Percentiles rank a stretch among this genome's conserved stretches.
phyloP scores from a whole-genome alignment of 2,113 vertebrate species.

The Clarias macrocephalus region DNA sequence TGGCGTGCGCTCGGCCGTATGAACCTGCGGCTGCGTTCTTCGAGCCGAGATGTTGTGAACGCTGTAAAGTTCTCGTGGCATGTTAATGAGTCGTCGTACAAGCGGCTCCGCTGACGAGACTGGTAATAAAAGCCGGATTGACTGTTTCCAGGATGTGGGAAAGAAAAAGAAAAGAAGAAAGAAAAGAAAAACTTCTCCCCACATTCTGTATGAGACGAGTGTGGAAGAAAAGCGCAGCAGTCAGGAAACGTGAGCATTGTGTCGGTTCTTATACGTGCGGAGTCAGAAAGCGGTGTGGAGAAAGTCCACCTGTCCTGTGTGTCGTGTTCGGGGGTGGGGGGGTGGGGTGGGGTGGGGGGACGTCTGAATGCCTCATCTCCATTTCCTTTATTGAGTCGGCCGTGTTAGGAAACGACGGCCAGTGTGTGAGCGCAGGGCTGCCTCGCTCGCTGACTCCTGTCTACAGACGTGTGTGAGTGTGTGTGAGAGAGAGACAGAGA shows the following conservation, averaged over 20 bases:
- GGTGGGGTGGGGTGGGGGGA: too few relatives aligned
- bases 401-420: slow-evolving; percentile 89
- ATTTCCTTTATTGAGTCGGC: slow-evolving; percentile 85
- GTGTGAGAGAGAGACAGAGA: slow-evolving; percentile 36
- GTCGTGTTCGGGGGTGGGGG: not conserved
- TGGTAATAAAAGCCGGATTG: not conserved
- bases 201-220: not conserved
- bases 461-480: slow-evolving; percentile 54
- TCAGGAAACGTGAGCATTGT: slow-evolving; percentile 10
- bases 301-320: slow-evolving; percentile 19
- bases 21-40: not conserved
- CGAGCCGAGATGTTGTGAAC: not conserved
- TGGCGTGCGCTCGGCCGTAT: not conserved
- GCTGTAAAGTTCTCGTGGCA: not conserved
- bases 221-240: not conserved
- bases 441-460: slow-evolving; percentile 28
- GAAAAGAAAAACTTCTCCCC: not conserved
- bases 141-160: not conserved
- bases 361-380: slow-evolving; percentile 80
- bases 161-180: not conserved
- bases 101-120: not conserved
- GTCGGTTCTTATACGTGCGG: not conserved
- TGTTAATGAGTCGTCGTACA: not conserved
- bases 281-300: slow-evolving; percentile 12
- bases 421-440: slow-evolving; percentile 75